Conservation (phyloP, 2,113 vertebrate species). For the Balaenoptera acutorostrata region DNA sequence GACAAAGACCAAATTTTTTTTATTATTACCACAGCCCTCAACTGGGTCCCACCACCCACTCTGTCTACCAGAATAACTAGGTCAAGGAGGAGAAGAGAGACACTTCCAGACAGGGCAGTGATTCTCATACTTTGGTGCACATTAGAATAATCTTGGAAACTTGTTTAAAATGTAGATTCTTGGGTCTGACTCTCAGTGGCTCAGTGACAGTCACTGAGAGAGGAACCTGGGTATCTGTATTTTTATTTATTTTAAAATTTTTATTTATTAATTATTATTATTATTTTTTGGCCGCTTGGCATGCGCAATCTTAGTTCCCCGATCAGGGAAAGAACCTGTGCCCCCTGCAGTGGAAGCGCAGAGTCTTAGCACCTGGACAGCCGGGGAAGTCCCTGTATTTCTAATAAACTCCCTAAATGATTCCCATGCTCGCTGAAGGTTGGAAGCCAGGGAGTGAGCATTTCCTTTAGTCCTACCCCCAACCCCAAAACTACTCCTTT, state of each 20-base stretch:
- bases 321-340: neutral
- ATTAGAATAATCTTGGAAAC: neutral
- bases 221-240: neutral
- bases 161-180: neutral
- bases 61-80: neutral
- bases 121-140: neutral
- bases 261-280: too few species aligned
- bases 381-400: neutral
- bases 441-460: neutral
- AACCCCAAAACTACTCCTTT: neutral
- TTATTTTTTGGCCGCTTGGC: neutral
- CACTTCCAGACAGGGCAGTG: neutral
- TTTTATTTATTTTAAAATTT: neutral
- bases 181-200: neutral
- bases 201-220: neutral
- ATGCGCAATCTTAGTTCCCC: neutral
- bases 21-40: neutral
- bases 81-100: neutral
- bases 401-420: neutral
- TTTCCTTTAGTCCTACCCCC: neutral
- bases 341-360: neutral
- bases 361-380: neutral
- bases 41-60: neutral
- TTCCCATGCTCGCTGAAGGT: neutral
- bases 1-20: neutral